Percentiles rank a stretch among this genome's conserved stretches.
These are phyloP conservation scores for Pollimyrus isidori DNA, from an alignment of 2,113 vertebrate species.

Conservation along the genomic window DNA sequence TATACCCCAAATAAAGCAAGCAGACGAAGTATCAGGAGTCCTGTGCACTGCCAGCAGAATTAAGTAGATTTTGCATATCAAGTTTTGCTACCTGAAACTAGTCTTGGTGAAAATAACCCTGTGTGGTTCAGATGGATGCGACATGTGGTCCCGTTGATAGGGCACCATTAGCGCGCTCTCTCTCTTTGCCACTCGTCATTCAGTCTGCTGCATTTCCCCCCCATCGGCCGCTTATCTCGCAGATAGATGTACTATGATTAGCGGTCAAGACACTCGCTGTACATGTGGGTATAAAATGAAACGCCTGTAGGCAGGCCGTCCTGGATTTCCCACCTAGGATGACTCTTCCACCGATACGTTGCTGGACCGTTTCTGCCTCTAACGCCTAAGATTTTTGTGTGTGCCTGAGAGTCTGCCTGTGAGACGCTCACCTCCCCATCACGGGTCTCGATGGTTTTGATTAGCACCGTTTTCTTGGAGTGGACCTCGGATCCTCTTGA, in stretches of 20 bases:
- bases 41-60: background rate
- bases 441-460: conserved; percentile 88
- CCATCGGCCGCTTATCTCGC: background rate
- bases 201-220: background rate
- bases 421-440: conserved; percentile 75
- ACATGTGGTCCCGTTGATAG: background rate
- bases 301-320: background rate
- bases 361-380: background rate
- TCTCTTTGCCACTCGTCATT: background rate
- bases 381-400: background rate
- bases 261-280: background rate
- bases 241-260: background rate
- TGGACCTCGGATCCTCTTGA: conserved; percentile 71
- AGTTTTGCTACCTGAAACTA: background rate
- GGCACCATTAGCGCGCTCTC: background rate
- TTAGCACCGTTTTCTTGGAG: conserved; percentile 90
- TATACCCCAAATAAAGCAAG: background rate
- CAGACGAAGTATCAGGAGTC: background rate
- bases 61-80: background rate
- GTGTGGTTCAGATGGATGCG: background rate
- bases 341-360: background rate
- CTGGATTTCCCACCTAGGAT: background rate
- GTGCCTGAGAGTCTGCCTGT: background rate
- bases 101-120: conserved; percentile 15
- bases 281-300: background rate